Evolutionary conservation across 2,888 invertebrate genomes (phyloP), one percentile per base, ranked within the genome.

Genomic region (Rhyacophila evoluta): DNA sequence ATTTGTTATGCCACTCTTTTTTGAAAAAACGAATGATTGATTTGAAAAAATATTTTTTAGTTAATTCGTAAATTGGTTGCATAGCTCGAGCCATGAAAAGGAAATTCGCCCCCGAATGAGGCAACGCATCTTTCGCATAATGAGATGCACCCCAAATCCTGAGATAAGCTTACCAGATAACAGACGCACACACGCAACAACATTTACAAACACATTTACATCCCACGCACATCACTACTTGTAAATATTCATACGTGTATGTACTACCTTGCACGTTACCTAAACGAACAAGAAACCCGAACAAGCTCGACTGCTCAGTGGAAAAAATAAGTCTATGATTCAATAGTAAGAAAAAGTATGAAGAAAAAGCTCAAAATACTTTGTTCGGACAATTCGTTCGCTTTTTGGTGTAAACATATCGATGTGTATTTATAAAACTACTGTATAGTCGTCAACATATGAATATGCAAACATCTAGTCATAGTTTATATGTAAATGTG

Each of bases 61-160:
- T n/a, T n/a, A n/a, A n/a, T n/a, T n/a, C n/a, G n/a, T n/a, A n/a
- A n/a, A n/a, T n/a, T n/a, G n/a, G n/a, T n/a, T n/a, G 41, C 15
- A 19, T 55, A 19, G 2, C 15, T 55, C 55, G 10, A 8, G 55
- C 10, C 10, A 25, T 0, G 25, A 8, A 25, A 55, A 55, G 55
- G 15, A 55, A 5, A 25, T 10, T 25, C 8, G 2, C 55, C 19
- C 25, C 19, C 19, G 55, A 69, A 69, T 38, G 41, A 36, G 73
- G 72, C 19, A 41, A 12, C 69, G 55, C 55, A 27, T n/a, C 37
- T 55, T 25, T 25, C 15, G 55, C 38, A 74, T 81, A 81, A 81
- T 81, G 81, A 81, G 81, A 81, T 81, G 81, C 81, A 81, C 81
- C 81, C 81, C 81, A 70, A 79, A 79, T 79, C 78, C 81, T 37